phyloP scores from a whole-genome alignment of 2,888 invertebrate species.

The Serripes groenlandicus region DNA sequence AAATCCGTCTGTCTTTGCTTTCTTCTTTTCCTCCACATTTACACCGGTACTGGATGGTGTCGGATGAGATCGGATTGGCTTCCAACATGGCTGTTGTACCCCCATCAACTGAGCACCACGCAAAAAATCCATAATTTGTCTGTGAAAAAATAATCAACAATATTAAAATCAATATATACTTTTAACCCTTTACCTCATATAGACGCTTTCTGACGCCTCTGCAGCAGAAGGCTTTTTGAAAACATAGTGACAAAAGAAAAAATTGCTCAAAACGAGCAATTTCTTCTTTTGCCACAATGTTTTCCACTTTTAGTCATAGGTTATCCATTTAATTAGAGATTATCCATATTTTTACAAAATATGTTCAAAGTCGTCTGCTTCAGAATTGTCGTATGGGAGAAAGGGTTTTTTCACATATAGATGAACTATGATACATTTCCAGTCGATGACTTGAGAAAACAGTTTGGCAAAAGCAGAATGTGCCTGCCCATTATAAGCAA shows the following conservation, averaged over 20 bases:
- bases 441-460: too few relatives aligned
- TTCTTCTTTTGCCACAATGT: neutral
- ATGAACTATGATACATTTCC: too few relatives aligned
- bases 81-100: constrained; percentile 37
- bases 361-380: too few relatives aligned
- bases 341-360: too few relatives aligned
- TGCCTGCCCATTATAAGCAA: too few relatives aligned
- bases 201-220: too few relatives aligned
- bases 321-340: too few relatives aligned
- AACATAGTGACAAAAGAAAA: neutral
- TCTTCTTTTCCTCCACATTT: constrained; percentile 41
- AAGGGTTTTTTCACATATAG: too few relatives aligned
- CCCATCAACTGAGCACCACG: constrained; percentile 50
- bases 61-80: constrained; percentile 25
- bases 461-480: too few relatives aligned
- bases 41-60: constrained; percentile 59
- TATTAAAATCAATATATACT: neutral
- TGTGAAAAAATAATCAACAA: constrained; percentile 38
- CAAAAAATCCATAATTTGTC: constrained; percentile 51
- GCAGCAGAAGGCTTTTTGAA: too few relatives aligned
- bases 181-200: neutral
- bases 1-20: constrained; percentile 30
- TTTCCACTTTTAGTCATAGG: too few relatives aligned
- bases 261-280: neutral
- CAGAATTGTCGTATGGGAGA: too few relatives aligned